These are phyloP conservation scores for Perca fluviatilis DNA, from an alignment of 2,113 vertebrate species.

Conservation along the genomic window DNA sequence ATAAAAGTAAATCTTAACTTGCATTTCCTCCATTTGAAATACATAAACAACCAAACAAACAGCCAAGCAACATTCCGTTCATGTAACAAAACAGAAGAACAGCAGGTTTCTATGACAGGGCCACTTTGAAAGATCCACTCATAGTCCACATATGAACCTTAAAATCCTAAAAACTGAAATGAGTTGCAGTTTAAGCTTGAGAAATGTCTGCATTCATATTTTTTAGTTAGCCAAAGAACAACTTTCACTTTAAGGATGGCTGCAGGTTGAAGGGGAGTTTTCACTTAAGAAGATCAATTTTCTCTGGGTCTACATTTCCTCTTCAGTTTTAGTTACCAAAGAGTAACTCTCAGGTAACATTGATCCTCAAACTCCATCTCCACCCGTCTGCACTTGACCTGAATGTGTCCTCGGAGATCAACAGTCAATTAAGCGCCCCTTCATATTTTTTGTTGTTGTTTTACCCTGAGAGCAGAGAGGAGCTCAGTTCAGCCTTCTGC, in stretches of 20 bases:
- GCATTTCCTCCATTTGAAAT: background rate
- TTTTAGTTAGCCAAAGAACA: slow-evolving; percentile 29
- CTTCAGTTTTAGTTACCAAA: background rate
- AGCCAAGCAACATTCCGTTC: background rate
- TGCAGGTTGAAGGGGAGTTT: slow-evolving; percentile 21
- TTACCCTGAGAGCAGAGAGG: slow-evolving; percentile 77
- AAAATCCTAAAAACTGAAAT: background rate
- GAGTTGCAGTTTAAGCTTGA: slow-evolving; percentile 4
- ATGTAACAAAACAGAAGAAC: background rate
- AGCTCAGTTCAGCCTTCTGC: slow-evolving; percentile 76
- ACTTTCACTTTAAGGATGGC: slow-evolving; percentile 32
- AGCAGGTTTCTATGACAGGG: background rate
- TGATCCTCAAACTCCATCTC: slow-evolving; percentile 53
- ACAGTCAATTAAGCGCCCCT: slow-evolving; percentile 77
- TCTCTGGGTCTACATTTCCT: slow-evolving; percentile 21
- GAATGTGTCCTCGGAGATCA: slow-evolving; percentile 81
- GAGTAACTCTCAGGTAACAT: slow-evolving; percentile 36
- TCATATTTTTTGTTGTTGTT: slow-evolving; percentile 65
- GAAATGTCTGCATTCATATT: background rate
- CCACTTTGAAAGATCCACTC: background rate
- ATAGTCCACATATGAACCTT: background rate
- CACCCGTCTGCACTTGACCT: slow-evolving; percentile 75
- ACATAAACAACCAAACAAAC: background rate
- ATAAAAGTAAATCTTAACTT: background rate
- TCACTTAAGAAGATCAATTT: slow-evolving; percentile 40